Evolutionary conservation across 2,888 invertebrate species (phyloP).

Genomic region (Tetranychus truncatus): DNA sequence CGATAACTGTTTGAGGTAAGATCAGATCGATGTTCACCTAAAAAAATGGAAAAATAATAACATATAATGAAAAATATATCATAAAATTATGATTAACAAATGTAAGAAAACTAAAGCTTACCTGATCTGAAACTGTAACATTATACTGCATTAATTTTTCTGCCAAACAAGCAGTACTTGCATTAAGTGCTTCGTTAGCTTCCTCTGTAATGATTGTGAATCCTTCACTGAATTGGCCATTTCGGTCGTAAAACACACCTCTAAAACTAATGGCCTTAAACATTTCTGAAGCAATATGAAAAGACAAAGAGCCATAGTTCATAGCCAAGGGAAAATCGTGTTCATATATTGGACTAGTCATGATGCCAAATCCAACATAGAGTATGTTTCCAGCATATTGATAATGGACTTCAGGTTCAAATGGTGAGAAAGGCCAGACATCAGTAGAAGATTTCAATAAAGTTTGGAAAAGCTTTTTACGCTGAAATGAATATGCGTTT

Average conservation of each 20-base stretch:
- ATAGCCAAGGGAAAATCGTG: conserved; percentile 36
- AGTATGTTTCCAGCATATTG: conserved; percentile 28
- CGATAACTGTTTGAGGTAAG: conserved; percentile 15
- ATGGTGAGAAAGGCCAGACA: conserved; percentile 24
- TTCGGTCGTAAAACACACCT: conserved; percentile 31
- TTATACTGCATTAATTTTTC: neutral
- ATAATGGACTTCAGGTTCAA: conserved; percentile 22
- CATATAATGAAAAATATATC: no score
- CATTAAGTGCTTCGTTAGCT: conserved; percentile 20
- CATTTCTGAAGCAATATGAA: conserved; percentile 37
- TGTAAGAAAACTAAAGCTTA: no score
- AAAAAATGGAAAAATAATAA: neutral
- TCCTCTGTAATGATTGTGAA: neutral
- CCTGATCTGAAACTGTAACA: neutral
- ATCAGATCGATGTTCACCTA: neutral
- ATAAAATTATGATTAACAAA: no score
- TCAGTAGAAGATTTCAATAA: conserved; percentile 19
- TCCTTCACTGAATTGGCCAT: conserved; percentile 3
- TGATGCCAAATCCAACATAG: conserved; percentile 36
- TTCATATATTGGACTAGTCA: conserved; percentile 36
- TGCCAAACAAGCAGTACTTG: conserved; percentile 1
- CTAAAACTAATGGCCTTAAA: conserved; percentile 36
- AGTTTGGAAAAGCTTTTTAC: conserved; percentile 23
- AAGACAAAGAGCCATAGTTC: conserved; percentile 38
- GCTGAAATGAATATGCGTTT: conserved; percentile 22